These are phyloP conservation scores for Trematomus bernacchii DNA, from an alignment of 2,797 vertebrate genomes.

Conservation along the genomic window DNA sequence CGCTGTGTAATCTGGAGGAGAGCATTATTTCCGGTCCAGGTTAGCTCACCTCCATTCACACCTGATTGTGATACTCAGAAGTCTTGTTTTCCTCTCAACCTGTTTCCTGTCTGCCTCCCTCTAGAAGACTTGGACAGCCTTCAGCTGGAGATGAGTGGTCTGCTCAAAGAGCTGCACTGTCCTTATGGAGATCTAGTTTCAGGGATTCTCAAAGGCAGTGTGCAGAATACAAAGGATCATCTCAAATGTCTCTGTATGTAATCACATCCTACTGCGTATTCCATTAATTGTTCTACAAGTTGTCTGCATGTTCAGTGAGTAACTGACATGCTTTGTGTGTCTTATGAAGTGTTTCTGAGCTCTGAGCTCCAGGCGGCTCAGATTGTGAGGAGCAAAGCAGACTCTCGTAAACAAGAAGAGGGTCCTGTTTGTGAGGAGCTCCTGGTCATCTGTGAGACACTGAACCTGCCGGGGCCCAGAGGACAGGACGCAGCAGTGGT, in stretches of 20 bases:
- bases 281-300: rapidly evolving
- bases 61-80: not conserved
- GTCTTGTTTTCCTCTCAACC: not conserved
- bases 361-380: conserved; percentile 95
- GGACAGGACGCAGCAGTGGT: conserved; percentile 75
- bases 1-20: conserved; percentile 88
- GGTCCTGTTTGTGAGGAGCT: conserved; percentile 84
- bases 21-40: conserved; percentile 86
- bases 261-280: not conserved
- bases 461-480: conserved; percentile 83
- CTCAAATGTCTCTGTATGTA: conserved; percentile 91
- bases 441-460: conserved; percentile 84
- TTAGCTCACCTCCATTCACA: conserved; percentile 54
- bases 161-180: conserved; percentile 93
- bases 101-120: not conserved
- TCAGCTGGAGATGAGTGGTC: conserved; percentile 89
- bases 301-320: not conserved
- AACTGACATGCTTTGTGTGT: not conserved
- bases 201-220: conserved; percentile 87
- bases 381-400: conserved; percentile 84
- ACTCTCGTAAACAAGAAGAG: conserved; percentile 66
- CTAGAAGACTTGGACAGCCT: conserved; percentile 89
- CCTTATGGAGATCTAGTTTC: conserved; percentile 86
- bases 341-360: conserved; percentile 91
- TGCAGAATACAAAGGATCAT: conserved; percentile 86